Conservation (phyloP, 2,113 vertebrate genomes). For the Vidua macroura region DNA sequence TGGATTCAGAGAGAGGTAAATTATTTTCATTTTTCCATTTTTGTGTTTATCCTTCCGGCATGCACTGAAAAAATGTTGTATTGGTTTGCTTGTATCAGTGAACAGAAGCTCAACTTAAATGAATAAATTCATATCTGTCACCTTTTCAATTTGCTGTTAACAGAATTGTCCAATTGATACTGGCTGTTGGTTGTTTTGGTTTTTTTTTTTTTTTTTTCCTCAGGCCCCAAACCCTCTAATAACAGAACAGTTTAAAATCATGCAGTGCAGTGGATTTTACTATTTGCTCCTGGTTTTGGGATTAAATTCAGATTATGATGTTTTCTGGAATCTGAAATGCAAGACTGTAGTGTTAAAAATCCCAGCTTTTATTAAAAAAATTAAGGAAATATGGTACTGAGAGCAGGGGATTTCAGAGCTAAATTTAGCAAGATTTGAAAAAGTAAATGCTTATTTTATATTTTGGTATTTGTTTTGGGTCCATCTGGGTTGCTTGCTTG, state of each 20-base stretch:
- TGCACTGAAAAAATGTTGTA: background rate
- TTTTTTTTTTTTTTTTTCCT: background rate
- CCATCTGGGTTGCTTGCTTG: background rate
- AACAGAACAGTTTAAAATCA: background rate
- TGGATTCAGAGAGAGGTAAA: conserved; percentile 91
- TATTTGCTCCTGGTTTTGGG: background rate
- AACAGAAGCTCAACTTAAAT: background rate
- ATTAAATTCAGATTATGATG: background rate
- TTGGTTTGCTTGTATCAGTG: background rate
- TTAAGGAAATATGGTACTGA: background rate
- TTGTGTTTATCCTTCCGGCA: conserved; percentile 5
- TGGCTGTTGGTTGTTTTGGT: background rate
- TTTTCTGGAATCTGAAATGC: background rate
- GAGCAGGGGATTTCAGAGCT: background rate
- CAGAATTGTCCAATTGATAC: background rate
- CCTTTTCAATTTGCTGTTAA: background rate
- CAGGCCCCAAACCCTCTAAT: background rate
- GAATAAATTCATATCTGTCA: background rate
- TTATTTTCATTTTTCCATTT: conserved; percentile 34
- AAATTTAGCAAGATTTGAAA: background rate
- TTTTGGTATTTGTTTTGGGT: background rate
- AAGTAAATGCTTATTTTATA: background rate
- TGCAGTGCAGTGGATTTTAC: rapidly evolving
- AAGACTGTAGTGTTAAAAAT: background rate
- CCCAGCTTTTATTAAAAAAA: background rate